These are phyloP conservation scores for Andrena fulva DNA, from an alignment of 2,888 invertebrate species.

Conservation along the genomic window DNA sequence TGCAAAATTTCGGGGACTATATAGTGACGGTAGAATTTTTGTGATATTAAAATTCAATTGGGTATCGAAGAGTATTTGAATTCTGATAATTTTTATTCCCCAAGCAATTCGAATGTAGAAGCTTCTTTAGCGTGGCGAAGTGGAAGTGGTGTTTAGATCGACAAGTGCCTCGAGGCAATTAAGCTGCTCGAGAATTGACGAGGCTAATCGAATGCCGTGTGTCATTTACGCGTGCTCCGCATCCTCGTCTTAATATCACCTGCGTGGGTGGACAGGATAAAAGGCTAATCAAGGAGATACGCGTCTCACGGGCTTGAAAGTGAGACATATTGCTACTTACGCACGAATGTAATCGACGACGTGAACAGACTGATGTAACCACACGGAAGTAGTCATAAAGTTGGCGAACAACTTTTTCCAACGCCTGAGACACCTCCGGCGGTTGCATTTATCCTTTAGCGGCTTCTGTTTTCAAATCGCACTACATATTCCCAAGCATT, in stretches of 20 bases:
- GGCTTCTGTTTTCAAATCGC: neutral
- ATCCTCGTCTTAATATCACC: slow-evolving; percentile 65
- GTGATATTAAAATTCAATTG: too few species aligned
- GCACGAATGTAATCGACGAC: slow-evolving; percentile 44
- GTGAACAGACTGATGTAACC: slow-evolving; percentile 41
- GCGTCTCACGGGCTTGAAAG: slow-evolving; percentile 54
- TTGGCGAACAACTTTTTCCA: slow-evolving; percentile 52
- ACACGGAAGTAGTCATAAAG: slow-evolving; percentile 44
- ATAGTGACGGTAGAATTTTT: too few species aligned
- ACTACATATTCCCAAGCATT: too few species aligned
- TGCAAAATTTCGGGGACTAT: too few species aligned
- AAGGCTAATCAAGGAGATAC: slow-evolving; percentile 66
- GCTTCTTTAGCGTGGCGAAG: too few species aligned
- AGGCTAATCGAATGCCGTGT: slow-evolving; percentile 20
- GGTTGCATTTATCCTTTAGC: neutral
- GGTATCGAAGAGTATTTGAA: too few species aligned
- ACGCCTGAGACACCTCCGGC: neutral
- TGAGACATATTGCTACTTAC: slow-evolving; percentile 66
- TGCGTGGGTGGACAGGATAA: slow-evolving; percentile 68
- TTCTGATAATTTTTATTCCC: too few species aligned
- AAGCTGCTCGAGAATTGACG: neutral
- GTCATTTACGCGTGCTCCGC: slow-evolving; percentile 18
- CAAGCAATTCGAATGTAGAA: too few species aligned
- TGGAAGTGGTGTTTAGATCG: neutral
- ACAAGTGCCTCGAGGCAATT: neutral